Conservation (phyloP, 2,113 vertebrate species). For the Oreocharis arfaki region DNA sequence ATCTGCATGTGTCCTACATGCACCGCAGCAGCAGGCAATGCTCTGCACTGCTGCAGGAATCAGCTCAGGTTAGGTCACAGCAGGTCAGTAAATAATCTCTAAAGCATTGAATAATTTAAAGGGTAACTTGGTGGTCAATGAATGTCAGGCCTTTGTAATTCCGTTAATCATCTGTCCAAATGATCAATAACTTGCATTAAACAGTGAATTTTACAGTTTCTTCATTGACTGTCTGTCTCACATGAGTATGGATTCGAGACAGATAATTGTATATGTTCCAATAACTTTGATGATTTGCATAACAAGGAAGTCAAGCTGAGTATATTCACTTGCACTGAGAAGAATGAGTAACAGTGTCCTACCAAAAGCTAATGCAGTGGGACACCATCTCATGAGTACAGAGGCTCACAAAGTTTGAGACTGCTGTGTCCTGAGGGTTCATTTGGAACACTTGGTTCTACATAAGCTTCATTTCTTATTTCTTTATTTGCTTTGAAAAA, state of each 20-base stretch:
- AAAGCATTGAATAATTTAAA: constrained; percentile 66
- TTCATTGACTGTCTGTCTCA: background rate
- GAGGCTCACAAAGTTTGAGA: background rate
- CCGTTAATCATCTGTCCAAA: constrained; percentile 50
- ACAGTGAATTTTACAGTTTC: constrained; percentile 1
- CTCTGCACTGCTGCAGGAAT: background rate
- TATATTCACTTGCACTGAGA: background rate
- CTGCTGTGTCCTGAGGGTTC: background rate
- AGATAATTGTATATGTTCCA: background rate
- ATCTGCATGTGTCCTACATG: background rate
- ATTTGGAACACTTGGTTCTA: background rate
- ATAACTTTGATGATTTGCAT: constrained; percentile 21
- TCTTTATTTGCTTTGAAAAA: background rate
- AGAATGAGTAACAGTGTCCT: background rate
- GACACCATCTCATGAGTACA: background rate
- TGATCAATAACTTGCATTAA: constrained; percentile 18
- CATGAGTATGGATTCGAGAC: background rate
- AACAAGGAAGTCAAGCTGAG: background rate
- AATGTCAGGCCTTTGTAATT: constrained; percentile 54
- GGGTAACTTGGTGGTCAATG: constrained; percentile 6
- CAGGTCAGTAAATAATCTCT: constrained; percentile 23
- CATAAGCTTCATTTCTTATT: background rate
- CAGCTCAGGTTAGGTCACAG: background rate
- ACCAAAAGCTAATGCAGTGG: background rate
- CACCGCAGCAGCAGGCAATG: background rate